Evolutionary conservation across 2,113 vertebrate species (phyloP).

Genomic region (Ramphastos sulfuratus): DNA sequence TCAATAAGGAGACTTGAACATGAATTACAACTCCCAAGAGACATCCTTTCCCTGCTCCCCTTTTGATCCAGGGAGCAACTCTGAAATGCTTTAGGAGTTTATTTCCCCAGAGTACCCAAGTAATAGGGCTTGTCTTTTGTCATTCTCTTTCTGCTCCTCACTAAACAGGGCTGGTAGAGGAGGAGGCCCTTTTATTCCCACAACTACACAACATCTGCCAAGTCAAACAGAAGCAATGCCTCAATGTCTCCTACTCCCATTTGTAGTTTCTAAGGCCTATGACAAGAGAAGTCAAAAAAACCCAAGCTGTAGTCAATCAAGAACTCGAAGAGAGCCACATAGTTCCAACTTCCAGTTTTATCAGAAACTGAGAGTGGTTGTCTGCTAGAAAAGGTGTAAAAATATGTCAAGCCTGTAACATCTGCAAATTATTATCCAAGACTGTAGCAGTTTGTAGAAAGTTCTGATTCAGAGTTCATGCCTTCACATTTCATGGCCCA

Average conservation of each 20-base stretch:
- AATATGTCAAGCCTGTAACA: background rate
- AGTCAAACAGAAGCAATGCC: background rate
- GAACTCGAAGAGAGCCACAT: background rate
- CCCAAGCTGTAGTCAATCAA: background rate
- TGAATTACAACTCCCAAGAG: constrained; percentile 13
- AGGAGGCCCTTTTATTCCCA: background rate
- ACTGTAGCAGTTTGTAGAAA: background rate
- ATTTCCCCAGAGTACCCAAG: background rate
- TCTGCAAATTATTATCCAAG: background rate
- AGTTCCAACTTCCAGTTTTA: background rate
- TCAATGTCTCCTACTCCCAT: background rate
- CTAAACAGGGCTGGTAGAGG: background rate
- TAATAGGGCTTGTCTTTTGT: background rate
- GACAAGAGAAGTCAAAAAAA: background rate
- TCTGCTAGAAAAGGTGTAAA: background rate
- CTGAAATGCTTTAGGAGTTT: constrained; percentile 31
- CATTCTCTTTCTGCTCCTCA: background rate
- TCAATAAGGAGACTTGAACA: constrained; percentile 41
- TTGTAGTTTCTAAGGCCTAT: background rate
- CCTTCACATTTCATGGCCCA: background rate
- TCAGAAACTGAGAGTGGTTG: background rate
- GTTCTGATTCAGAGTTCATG: background rate
- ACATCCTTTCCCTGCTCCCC: constrained; percentile 5
- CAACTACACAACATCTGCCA: background rate
- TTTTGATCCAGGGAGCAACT: constrained; percentile 19